These are phyloP conservation scores for Myiothlypis chrysogaster DNA, from an alignment of 2,797 vertebrate species.

Conservation along the genomic window DNA sequence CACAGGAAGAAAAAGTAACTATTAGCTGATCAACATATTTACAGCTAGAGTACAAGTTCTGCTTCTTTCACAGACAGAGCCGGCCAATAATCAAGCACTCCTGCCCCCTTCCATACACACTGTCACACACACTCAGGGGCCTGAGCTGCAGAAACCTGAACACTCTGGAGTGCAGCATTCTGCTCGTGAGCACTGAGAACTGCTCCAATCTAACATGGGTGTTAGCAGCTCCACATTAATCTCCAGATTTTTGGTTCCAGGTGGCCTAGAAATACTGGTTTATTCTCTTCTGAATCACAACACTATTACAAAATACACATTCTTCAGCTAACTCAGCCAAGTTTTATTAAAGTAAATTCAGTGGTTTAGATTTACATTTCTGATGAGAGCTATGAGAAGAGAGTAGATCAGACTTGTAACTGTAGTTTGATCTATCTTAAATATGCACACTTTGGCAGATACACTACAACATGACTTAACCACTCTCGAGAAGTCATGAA, in stretches of 20 bases:
- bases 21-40: background rate
- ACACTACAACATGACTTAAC: background rate
- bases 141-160: background rate
- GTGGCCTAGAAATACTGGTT: slow-evolving; percentile 40
- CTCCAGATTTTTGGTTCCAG: background rate
- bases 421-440: background rate
- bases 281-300: slow-evolving; percentile 24
- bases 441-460: background rate
- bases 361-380: slow-evolving; percentile 12
- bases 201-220: background rate
- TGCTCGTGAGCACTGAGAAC: background rate
- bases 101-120: background rate
- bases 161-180: background rate
- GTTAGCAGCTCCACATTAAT: background rate
- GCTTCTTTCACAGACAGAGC: background rate
- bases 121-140: rapidly evolving
- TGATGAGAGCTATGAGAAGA: background rate
- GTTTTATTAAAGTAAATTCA: background rate
- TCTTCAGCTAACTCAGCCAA: background rate
- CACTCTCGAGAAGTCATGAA: background rate
- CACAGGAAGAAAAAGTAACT: background rate
- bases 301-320: slow-evolving; percentile 7
- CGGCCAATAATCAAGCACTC: background rate
- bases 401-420: background rate
- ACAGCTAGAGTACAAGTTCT: background rate